Evolutionary conservation across 2,888 invertebrate species (phyloP).

Genomic region (Antheraea assamensis): DNA sequence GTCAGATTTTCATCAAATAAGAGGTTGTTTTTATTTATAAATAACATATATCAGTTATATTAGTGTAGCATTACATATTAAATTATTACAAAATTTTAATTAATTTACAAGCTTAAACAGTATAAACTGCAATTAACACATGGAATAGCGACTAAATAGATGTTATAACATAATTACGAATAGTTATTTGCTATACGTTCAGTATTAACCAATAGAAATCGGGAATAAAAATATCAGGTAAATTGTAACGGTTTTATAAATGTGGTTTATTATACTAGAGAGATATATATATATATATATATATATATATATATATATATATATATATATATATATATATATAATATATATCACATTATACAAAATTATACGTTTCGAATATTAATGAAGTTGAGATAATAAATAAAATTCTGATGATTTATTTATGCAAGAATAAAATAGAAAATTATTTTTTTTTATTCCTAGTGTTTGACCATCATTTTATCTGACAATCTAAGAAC

Average conservation of each 20-base stretch:
- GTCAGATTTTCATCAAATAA: not conserved
- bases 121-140: not conserved
- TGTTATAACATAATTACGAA: not conserved
- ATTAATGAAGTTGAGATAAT: slow-evolving; percentile 32
- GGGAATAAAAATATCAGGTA: slow-evolving; percentile 41
- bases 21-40: not conserved
- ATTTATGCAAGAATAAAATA: not conserved
- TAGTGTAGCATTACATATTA: not conserved
- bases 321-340: no score
- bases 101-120: not conserved
- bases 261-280: slow-evolving; percentile 36
- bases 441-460: not conserved
- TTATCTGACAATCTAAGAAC: no score
- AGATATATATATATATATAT: no score
- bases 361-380: slow-evolving; percentile 39
- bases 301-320: no score
- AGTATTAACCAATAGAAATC: slow-evolving; percentile 2
- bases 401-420: slow-evolving; percentile 21
- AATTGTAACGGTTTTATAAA: slow-evolving; percentile 37
- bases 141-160: no score
- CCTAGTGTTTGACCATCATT: not conserved
- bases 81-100: not conserved
- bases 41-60: not conserved
- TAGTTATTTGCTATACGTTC: not conserved
- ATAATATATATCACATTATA: slow-evolving; percentile 41